Evolutionary conservation across 2,888 invertebrate genomes (phyloP).

Genomic region (Cerceris rybyensis): DNA sequence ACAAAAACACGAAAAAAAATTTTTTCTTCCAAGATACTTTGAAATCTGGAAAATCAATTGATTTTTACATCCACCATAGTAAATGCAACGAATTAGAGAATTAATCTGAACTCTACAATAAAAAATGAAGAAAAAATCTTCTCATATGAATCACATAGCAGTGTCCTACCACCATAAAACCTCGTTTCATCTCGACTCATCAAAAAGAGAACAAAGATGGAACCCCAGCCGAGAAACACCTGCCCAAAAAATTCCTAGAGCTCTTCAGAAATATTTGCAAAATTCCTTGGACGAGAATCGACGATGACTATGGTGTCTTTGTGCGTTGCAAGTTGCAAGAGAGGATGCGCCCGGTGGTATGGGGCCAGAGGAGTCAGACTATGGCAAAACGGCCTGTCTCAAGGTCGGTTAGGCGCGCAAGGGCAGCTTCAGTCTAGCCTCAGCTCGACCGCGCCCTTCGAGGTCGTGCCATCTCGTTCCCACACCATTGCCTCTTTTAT

Average conservation of each 20-base stretch:
- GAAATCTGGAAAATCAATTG: not conserved
- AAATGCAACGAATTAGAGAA: too few species aligned
- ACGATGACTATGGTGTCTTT: constrained; percentile 55
- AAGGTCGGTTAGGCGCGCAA: constrained; percentile 79
- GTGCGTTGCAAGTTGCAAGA: constrained; percentile 65
- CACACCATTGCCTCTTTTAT: constrained; percentile 49
- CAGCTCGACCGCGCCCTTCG: constrained; percentile 79
- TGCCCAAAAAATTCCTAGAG: constrained; percentile 17
- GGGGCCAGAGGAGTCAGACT: constrained; percentile 62
- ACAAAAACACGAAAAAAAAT: not conserved
- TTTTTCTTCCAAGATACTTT: not conserved
- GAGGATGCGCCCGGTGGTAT: constrained; percentile 68
- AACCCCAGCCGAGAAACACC: constrained; percentile 13
- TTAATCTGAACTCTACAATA: not conserved
- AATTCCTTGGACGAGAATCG: constrained; percentile 38
- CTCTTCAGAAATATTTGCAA: constrained; percentile 23
- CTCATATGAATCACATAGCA: not conserved
- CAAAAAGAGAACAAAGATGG: not conserved
- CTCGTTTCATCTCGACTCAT: too few species aligned
- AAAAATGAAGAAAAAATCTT: not conserved
- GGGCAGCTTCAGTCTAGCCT: constrained; percentile 78
- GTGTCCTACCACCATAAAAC: too few species aligned
- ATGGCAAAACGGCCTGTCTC: constrained; percentile 74
- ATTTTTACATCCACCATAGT: not conserved
- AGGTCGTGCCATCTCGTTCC: constrained; percentile 74